phyloP scores from a whole-genome alignment of 2,113 vertebrate genomes.

The Phycodurus eques region DNA sequence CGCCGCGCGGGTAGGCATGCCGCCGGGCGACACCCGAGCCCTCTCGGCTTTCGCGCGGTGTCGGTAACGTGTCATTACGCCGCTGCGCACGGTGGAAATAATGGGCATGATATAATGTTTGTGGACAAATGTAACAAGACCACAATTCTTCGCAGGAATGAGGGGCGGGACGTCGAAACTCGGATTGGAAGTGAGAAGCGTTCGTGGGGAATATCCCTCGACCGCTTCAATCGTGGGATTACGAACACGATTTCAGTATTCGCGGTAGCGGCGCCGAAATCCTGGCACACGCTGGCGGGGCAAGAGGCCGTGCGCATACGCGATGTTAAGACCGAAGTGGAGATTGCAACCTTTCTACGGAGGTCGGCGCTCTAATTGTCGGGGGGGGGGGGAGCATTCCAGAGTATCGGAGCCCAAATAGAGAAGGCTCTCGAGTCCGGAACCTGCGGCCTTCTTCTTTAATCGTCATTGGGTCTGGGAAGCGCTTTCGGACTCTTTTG shows the following conservation, averaged over 20 bases:
- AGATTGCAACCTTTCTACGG: no score
- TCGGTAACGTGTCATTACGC: constrained; percentile 17
- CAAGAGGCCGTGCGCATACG: no score
- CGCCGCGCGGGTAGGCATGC: constrained; percentile 21
- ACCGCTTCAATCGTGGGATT: neutral
- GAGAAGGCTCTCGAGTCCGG: no score
- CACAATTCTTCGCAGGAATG: neutral
- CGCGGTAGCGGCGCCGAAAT: no score
- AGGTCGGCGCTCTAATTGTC: no score
- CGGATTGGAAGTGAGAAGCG: neutral
- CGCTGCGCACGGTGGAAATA: neutral
- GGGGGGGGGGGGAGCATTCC: no score
- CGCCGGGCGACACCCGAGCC: constrained; percentile 27
- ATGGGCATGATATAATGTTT: neutral
- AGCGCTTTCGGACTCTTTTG: no score
- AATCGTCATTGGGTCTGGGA: no score
- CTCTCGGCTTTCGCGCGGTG: neutral
- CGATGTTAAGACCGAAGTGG: no score
- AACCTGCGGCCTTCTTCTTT: no score
- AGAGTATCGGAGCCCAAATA: no score
- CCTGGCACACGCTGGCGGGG: no score
- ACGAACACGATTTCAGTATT: neutral
- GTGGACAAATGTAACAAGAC: neutral
- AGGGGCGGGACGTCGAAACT: neutral
- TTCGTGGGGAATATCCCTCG: neutral